These are phyloP conservation scores for Deilephila porcellus DNA, from an alignment of 2,888 invertebrate genomes.

Conservation along the genomic window DNA sequence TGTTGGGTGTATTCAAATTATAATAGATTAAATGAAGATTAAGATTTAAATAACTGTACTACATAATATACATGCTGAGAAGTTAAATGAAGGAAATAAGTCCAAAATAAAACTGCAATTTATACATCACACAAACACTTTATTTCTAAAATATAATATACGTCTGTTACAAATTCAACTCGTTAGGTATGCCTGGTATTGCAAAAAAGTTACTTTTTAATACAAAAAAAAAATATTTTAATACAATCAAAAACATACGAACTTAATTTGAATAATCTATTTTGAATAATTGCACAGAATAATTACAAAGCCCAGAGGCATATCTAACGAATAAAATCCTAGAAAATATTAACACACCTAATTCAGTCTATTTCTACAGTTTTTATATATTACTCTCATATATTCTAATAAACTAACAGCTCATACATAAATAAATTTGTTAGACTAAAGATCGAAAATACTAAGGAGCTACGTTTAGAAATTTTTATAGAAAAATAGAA, in stretches of 20 bases:
- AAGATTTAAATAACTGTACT: too few species aligned
- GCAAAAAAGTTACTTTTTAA: not conserved
- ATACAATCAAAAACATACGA: not conserved
- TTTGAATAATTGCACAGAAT: too few species aligned
- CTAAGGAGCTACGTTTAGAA: conserved; percentile 8
- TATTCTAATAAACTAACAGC: not conserved
- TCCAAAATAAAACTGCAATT: conserved; percentile 36
- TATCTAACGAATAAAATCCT: conserved; percentile 19
- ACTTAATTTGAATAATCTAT: not conserved
- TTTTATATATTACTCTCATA: conserved; percentile 52
- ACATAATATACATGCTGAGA: too few species aligned
- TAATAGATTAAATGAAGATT: too few species aligned
- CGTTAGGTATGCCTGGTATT: conserved; percentile 13
- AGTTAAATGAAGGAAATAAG: conserved; percentile 22
- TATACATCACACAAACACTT: conserved; percentile 58
- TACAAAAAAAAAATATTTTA: not conserved
- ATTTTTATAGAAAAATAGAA: conserved; percentile 13
- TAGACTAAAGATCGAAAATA: conserved; percentile 2
- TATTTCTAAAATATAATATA: conserved; percentile 54
- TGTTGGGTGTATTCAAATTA: too few species aligned
- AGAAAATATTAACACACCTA: conserved; percentile 7
- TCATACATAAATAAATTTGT: conserved; percentile 6
- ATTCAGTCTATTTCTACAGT: conserved; percentile 58
- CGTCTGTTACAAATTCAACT: not conserved
- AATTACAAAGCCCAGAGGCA: not conserved